Evolutionary conservation across 2,797 vertebrate genomes (phyloP).

Genomic region (Megaceryle alcyon): DNA sequence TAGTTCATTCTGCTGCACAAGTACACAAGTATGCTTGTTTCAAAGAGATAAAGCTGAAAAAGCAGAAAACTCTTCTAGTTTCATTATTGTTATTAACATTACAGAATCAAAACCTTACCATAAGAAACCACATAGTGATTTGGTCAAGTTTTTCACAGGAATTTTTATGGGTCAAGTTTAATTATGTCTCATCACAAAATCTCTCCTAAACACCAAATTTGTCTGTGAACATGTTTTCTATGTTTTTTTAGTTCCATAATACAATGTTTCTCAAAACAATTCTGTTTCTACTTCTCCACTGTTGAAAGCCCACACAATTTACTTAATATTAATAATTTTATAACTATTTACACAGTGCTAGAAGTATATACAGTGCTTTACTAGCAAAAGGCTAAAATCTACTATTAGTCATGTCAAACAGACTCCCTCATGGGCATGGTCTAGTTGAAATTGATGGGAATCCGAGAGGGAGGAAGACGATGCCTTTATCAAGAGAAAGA

Average conservation of each 20-base stretch:
- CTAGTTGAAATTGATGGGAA: not conserved
- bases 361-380: not conserved
- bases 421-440: not conserved
- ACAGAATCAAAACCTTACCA: not conserved
- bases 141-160: not conserved
- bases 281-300: not conserved
- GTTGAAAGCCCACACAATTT: not conserved
- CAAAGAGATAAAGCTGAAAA: not conserved
- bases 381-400: not conserved
- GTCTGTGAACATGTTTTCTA: not conserved
- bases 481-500: not conserved
- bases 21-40: not conserved
- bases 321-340: not conserved
- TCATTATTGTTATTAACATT: not conserved
- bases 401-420: not conserved
- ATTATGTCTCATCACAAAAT: not conserved
- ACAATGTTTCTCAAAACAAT: not conserved
- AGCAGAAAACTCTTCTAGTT: not conserved
- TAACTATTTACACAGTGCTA: not conserved
- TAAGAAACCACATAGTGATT: not conserved
- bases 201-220: not conserved
- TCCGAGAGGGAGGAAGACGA: not conserved
- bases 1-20: not conserved
- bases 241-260: not conserved
- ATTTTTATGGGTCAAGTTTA: not conserved